Evolutionary conservation across 1,140 invertebrate species (phyloP).

Genomic region (Brachionus plicatilis): DNA sequence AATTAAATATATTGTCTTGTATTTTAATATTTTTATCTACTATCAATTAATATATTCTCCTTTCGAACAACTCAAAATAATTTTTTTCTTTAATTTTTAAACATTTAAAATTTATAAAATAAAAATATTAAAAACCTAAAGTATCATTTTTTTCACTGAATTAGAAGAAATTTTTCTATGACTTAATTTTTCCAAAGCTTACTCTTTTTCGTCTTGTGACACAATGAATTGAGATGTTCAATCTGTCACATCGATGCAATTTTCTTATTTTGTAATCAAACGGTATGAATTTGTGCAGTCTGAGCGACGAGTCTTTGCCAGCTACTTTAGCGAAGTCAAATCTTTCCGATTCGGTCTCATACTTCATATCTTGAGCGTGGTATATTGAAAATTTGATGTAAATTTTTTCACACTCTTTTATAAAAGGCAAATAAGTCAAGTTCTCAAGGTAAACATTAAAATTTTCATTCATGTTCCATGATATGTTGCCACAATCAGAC

Average conservation of each 20-base stretch:
- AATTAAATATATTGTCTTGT: too few species aligned
- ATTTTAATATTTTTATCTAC: too few species aligned
- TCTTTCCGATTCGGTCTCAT: conserved; percentile 42
- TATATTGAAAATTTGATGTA: conserved; percentile 43
- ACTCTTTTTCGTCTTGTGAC: not conserved
- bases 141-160: too few species aligned
- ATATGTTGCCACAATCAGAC: not conserved
- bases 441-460: conserved; percentile 42
- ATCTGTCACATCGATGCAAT: conserved; percentile 46
- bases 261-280: conserved; percentile 46
- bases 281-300: not conserved
- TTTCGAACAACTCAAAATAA: too few species aligned
- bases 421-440: conserved; percentile 42
- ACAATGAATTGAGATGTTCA: conserved; percentile 45
- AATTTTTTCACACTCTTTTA: conserved; percentile 42
- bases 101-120: too few species aligned
- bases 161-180: too few species aligned
- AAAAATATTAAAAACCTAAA: too few species aligned
- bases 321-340: conserved; percentile 33
- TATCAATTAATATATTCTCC: too few species aligned
- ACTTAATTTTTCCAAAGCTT: not conserved
- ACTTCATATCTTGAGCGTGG: conserved; percentile 44
- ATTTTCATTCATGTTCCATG: conserved; percentile 46
- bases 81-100: too few species aligned
- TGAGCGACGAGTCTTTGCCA: not conserved